phyloP scores from a whole-genome alignment of 2,888 invertebrate genomes.

The Cheilosia soror region DNA sequence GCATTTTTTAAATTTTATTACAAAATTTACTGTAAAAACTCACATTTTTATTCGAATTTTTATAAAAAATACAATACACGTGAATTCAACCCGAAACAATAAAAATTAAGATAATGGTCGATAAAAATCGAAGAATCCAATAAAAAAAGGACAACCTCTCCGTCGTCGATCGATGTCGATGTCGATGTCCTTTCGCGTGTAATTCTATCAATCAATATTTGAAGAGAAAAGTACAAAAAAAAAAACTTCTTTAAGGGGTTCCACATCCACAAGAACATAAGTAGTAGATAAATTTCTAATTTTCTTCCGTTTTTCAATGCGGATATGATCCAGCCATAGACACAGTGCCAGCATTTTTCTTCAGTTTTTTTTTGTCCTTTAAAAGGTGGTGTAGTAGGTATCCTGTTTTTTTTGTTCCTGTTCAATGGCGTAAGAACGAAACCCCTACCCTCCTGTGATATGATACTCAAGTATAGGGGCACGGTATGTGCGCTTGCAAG shows the following conservation, averaged over 20 bases:
- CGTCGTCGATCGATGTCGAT: constrained; percentile 17
- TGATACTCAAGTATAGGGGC: constrained; percentile 71
- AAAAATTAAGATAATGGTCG: constrained; percentile 70
- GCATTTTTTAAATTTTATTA: constrained; percentile 36
- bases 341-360: constrained; percentile 65
- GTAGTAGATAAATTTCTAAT: constrained; percentile 52
- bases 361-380: constrained; percentile 16
- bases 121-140: constrained; percentile 34
- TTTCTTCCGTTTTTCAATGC: constrained; percentile 48
- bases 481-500: constrained; percentile 51
- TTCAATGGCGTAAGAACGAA: constrained; percentile 64
- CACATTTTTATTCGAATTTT: constrained; percentile 47
- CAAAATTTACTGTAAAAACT: constrained; percentile 38
- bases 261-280: constrained; percentile 13
- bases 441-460: constrained; percentile 66
- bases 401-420: constrained; percentile 60
- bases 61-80: constrained; percentile 58
- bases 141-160: neutral
- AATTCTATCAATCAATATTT: constrained; percentile 72
- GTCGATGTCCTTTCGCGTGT: constrained; percentile 35
- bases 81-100: constrained; percentile 72
- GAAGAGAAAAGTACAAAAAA: constrained; percentile 38
- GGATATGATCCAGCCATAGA: constrained; percentile 43
- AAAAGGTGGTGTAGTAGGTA: constrained; percentile 43
- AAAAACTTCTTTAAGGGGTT: constrained; percentile 50